Base-by-base conservation (phyloP, 2,113 vertebrate species). In the Chamaetylas fuelleborni region DNA sequence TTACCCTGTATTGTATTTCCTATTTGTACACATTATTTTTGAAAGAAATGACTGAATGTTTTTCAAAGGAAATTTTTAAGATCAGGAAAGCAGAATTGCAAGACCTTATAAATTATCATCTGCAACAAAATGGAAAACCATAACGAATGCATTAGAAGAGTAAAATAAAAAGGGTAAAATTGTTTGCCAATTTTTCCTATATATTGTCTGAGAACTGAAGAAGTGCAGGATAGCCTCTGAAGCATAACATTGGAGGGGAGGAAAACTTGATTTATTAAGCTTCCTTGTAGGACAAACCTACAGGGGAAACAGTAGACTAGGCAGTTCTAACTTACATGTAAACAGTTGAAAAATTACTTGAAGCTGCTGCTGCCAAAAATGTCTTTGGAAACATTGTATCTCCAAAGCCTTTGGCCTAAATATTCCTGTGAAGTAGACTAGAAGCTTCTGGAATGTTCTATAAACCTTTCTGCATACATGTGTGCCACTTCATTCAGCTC, bases 371-470 rank as follows among this genome's bases (percentile, higher is more conserved):
- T 79, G 40, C 60, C 65, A 79, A 91, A 96, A 81, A 48, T 51
- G 8, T 45, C 57, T 89, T 84, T 87, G 77, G 81, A 84, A 94
- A 79, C 12, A 8, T 13, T 60, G 36, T 50, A 31, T 81, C 50
- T 51, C 66, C 76, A 87, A 93, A 79, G 48, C 4, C 40, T 96
- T 96, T 87, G 54, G 48, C 65, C 87, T 76, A 72, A 88, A 78
- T 89, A 62, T 9, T 77, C 40, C 48, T 4, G 5, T 61, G 60
- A 72, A 87, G 43, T n/a, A 82, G 45, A 61, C 23, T 65, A n/a
- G 47, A 90, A 85, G 65, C 25, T 85, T 61, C 74, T 69, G 45
- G 48, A 95, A 50, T 61, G 94, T 88, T 76, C 78, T 80, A 36
- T 53, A 80, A 88, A 88, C 42, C 45, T 53, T 36, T 53, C 70